Conservation (phyloP, 1,140 invertebrate genomes). For the Sarcophaga bullata region DNA sequence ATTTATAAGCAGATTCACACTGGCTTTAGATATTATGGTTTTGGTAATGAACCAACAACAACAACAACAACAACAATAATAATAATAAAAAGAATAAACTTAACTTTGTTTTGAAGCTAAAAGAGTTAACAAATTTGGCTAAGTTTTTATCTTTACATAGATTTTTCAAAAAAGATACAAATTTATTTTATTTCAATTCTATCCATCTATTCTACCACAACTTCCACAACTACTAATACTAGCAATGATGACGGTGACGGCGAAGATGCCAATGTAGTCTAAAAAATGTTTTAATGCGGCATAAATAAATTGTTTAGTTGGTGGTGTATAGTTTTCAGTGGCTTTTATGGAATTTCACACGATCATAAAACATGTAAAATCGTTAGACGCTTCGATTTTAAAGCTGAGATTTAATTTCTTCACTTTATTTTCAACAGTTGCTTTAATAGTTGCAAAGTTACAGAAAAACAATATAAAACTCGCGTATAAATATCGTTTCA, state of each 20-base stretch:
- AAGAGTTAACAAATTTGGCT: constrained; percentile 15
- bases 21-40: neutral
- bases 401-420: neutral
- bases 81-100: no score
- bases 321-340: neutral
- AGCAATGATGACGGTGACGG: neutral
- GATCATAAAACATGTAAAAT: constrained; percentile 17
- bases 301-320: neutral
- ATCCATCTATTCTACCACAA: neutral
- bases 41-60: neutral
- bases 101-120: no score
- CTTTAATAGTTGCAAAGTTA: neutral
- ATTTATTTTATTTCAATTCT: neutral
- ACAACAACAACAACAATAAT: neutral
- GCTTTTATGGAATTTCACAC: constrained; percentile 22
- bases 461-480: neutral
- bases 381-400: neutral
- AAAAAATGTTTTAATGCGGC: no score
- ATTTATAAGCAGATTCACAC: neutral
- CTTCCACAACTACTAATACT: neutral
- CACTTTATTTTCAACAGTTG: neutral
- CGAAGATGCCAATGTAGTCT: no score
- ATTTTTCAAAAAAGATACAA: constrained; percentile 15
- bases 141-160: constrained; percentile 19
- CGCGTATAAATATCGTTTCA: no score